A percentile compares a stretch with the other conserved stretches of the same genome.
These are phyloP conservation scores for Morone saxatilis DNA, from an alignment of 2,113 vertebrate species.

Conservation along the genomic window DNA sequence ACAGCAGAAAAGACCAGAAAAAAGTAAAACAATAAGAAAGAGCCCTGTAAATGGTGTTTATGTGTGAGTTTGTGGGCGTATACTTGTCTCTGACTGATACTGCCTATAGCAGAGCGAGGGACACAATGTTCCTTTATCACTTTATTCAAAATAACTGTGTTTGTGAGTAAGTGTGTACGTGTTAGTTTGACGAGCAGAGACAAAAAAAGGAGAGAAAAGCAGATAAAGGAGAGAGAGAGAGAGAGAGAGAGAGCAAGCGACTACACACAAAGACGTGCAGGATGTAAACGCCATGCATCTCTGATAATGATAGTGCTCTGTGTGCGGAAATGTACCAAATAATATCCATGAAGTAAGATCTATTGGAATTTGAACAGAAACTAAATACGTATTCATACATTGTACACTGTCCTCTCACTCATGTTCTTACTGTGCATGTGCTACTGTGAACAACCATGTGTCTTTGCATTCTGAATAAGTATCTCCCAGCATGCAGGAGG, in stretches of 20 bases:
- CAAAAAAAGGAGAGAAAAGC: conserved; percentile 2
- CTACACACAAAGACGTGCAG: conserved; percentile 19
- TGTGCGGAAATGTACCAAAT: conserved; percentile 32
- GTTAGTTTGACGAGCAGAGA: neutral
- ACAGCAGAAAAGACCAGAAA: conserved; percentile 13
- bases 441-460: conserved; percentile 32
- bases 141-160: conserved; percentile 12
- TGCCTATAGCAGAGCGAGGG: conserved; percentile 17
- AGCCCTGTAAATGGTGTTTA: neutral
- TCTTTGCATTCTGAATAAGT: conserved; percentile 56
- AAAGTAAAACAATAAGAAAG: neutral
- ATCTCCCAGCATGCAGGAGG: conserved; percentile 50
- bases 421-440: neutral
- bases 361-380: conserved; percentile 31
- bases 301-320: conserved; percentile 35
- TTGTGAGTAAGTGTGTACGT: neutral
- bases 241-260: neutral
- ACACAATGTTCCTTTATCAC: conserved; percentile 25
- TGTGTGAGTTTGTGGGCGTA: conserved; percentile 19
- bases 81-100: neutral
- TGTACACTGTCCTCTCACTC: conserved; percentile 1
- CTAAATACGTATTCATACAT: conserved; percentile 15
- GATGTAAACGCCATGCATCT: conserved; percentile 24
- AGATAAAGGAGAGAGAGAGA: conserved; percentile 9
- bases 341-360: conserved; percentile 22